Evolutionary conservation across 2,797 vertebrate genomes (phyloP).

Genomic region (Botia kubotai): DNA sequence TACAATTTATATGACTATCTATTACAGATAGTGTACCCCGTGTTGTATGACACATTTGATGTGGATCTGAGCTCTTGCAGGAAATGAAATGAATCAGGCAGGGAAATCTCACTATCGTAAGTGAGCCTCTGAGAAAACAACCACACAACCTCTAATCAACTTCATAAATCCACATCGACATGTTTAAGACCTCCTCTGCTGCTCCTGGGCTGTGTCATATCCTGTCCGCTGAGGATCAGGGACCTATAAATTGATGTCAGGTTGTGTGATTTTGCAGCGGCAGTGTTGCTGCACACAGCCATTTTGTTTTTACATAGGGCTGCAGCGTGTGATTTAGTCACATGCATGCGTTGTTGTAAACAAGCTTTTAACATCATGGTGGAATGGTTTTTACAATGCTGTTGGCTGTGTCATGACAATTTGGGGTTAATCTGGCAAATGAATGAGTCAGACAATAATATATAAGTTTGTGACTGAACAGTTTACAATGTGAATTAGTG

Average conservation of each 20-base stretch:
- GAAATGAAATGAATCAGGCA: conserved; percentile 57
- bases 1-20: conserved; percentile 34
- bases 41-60: conserved; percentile 48
- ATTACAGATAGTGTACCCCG: conserved; percentile 40
- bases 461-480: background rate
- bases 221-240: conserved; percentile 30
- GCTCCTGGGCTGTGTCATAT: conserved; percentile 54
- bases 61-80: conserved; percentile 52
- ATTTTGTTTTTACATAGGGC: conserved; percentile 44
- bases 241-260: conserved; percentile 54
- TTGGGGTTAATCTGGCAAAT: background rate
- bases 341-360: conserved; percentile 10
- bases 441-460: conserved; percentile 7
- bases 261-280: conserved; percentile 4
- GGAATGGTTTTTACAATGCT: conserved; percentile 23
- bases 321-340: conserved; percentile 34
- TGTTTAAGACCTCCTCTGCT: conserved; percentile 68
- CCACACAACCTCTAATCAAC: conserved; percentile 69
- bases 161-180: conserved; percentile 72
- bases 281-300: conserved; percentile 13
- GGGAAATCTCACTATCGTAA: conserved; percentile 52
- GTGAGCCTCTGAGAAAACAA: conserved; percentile 68
- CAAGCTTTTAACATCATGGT: background rate
- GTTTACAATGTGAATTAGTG: background rate
- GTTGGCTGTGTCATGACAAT: conserved; percentile 14